Percentiles rank a stretch among this genome's conserved stretches.
These are phyloP conservation scores for Nothoprocta pentlandii DNA, from an alignment of 2,113 vertebrate genomes.

Conservation along the genomic window DNA sequence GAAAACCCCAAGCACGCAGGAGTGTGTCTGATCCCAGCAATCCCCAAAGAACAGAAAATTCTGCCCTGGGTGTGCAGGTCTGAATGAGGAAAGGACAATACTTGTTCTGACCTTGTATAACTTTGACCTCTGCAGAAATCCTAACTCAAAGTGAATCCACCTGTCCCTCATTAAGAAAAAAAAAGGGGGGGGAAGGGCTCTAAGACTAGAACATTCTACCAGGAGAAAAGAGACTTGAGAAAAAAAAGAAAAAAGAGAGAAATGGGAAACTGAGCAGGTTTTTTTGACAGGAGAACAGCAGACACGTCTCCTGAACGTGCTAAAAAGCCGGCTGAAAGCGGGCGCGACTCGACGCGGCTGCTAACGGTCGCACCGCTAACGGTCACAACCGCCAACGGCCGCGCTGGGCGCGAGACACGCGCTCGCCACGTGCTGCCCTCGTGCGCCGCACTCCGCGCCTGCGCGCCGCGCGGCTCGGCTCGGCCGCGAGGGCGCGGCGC, in stretches of 20 bases:
- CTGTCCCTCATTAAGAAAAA: neutral
- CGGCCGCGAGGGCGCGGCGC: no score
- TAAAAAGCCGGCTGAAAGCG: neutral
- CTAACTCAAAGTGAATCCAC: neutral
- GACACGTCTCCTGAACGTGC: fast-evolving
- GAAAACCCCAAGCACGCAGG: neutral
- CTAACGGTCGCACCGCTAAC: no score
- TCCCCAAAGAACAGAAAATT: fast-evolving
- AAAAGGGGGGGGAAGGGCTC: no score
- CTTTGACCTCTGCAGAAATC: neutral
- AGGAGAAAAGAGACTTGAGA: neutral
- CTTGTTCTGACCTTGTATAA: neutral
- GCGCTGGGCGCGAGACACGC: neutral
- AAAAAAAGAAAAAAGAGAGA: no score
- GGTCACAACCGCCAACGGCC: no score
- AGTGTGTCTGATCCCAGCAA: fast-evolving
- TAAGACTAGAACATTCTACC: fast-evolving
- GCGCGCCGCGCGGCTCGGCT: neutral
- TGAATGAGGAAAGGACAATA: neutral
- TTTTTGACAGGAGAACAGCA: no score
- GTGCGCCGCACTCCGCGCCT: no score
- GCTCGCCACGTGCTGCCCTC: no score
- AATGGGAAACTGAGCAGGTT: neutral
- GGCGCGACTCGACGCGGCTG: no score
- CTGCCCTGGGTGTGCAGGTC: fast-evolving